These are phyloP conservation scores for Phataginus tetradactyla DNA, from an alignment of 2,797 vertebrate genomes.

Conservation along the genomic window DNA sequence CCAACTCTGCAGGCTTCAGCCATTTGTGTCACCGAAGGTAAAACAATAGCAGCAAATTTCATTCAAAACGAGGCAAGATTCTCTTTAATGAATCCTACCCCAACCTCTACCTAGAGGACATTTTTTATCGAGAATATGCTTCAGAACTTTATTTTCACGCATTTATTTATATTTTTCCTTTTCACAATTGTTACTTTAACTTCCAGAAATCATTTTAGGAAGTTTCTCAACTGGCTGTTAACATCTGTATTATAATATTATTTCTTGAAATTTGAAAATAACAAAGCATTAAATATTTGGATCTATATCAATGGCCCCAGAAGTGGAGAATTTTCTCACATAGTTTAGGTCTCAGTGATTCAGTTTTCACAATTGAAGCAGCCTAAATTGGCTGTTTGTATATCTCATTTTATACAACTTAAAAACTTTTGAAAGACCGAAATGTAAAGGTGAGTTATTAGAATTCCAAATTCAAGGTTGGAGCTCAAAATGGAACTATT, in stretches of 20 bases:
- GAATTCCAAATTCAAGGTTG: background rate
- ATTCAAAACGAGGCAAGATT: background rate
- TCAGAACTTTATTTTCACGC: background rate
- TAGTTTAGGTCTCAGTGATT: background rate
- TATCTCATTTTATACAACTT: background rate
- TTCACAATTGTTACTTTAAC: background rate
- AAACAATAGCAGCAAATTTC: background rate
- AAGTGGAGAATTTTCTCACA: background rate
- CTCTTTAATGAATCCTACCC: background rate
- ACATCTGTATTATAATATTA: background rate
- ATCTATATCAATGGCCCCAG: background rate
- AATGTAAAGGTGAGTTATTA: background rate
- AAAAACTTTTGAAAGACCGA: background rate
- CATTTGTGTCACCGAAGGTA: background rate
- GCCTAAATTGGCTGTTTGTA: background rate
- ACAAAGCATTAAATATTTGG: background rate
- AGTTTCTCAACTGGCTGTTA: background rate
- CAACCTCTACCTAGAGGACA: background rate
- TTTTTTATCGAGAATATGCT: background rate
- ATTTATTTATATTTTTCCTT: background rate
- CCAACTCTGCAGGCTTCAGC: background rate
- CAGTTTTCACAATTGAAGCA: background rate
- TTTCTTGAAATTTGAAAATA: constrained; percentile 22
- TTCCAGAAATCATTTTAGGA: background rate
- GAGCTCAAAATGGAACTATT: background rate